Evolutionary conservation across 2,113 vertebrate genomes (phyloP), one percentile per base, ranked within the genome.

Genomic region (Taxidea taxus): DNA sequence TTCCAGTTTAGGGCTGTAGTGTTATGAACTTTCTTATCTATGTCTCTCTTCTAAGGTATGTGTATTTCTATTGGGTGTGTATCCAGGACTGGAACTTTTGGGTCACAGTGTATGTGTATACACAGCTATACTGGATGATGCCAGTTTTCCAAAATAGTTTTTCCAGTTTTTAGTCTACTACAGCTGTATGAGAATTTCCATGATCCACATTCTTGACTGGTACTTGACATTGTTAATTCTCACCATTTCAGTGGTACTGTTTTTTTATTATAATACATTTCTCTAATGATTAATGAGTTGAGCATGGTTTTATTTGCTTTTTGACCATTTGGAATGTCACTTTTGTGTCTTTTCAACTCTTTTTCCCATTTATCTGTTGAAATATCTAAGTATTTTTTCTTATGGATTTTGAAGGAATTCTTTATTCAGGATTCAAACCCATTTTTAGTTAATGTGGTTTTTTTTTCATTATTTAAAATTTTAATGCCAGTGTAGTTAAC

Each of bases 211-310:
- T 66, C 60, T 95, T 77, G 18, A 37, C 14, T 6, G 5, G 14
- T 70, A 62, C 51, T 95, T 95, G 31, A 74, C 72, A 29, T 31
- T 89, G 78, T 82, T 81, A 66, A 47, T 90, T 93, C 75, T 90
- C 60, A 89, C 39, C 47, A 31, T 82, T 93, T 74, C 74, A 2
- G 14, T 82, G n/a, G 7, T 78, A 42, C 8, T 81, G 56, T 34
- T 75, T 64, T 81, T 86, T 58, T 54, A 39, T 77, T 91, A 66
- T 75, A 96, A 70, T 64, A 81, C 6, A 75, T 93, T 95, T 91
- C 27, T 95, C 29, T 82, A 29, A 49, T 80, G 37, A 90, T 68
- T 87, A 66, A 87, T 58, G 86, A 86, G 58, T 74, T 86, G 23
- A 93, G 29, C 44, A 92, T 31, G 70, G 16, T 91, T 87, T 54